Conservation (phyloP, 2,113 vertebrate genomes). For the Indri indri region DNA sequence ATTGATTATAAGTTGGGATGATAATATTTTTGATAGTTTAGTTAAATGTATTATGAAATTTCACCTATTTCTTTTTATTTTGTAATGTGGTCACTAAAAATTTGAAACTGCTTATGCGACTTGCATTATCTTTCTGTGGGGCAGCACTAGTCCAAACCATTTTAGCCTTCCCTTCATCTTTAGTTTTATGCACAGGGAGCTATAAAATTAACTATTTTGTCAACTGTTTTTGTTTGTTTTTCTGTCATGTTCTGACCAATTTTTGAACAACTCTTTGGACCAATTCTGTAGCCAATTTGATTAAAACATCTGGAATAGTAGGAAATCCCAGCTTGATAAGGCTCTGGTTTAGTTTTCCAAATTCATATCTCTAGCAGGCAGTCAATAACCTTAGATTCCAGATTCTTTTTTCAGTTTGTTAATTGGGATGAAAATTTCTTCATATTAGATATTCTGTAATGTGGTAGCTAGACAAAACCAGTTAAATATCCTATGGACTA, state of each 20-base stretch:
- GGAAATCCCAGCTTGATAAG: background rate
- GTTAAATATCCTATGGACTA: background rate
- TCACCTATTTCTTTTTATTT: background rate
- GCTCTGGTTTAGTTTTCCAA: background rate
- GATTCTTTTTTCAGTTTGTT: background rate
- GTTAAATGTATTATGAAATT: background rate
- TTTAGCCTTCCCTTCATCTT: background rate
- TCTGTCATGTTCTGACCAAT: background rate
- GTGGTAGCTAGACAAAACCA: rapidly evolving
- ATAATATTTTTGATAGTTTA: background rate
- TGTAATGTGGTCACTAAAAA: background rate
- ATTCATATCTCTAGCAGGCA: background rate
- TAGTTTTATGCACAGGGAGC: background rate
- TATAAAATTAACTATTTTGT: background rate
- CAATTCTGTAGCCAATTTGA: background rate
- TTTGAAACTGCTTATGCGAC: background rate
- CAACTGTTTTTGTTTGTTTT: background rate
- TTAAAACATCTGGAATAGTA: background rate
- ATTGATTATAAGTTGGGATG: background rate
- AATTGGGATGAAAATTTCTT: background rate
- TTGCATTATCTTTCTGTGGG: background rate
- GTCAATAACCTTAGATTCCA: background rate
- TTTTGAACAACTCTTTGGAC: background rate
- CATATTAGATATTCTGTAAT: background rate
- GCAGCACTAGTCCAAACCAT: rapidly evolving